Evolutionary conservation across 2,113 vertebrate genomes (phyloP), one percentile per base, ranked within the genome.

Genomic region (Silurus meridionalis): DNA sequence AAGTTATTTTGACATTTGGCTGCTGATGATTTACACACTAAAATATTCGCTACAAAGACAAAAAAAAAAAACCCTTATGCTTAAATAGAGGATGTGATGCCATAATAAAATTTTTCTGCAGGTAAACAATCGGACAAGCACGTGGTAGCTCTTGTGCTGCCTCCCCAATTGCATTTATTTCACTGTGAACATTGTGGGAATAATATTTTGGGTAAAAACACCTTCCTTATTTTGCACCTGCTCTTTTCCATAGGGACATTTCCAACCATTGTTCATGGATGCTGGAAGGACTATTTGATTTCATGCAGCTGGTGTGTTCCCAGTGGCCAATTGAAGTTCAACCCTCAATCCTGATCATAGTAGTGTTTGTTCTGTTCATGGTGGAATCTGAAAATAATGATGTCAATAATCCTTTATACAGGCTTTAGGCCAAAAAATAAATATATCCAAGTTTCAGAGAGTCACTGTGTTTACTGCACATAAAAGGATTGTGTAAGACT

Each of bases 361-460:
- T 14, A 55, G 53, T 61, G 55, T 85, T 64, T 69, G 52, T 60
- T 88, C 63, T 85, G 64, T 52, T 15, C 80, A 60, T 58, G 55
- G 15, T 77, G 69, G 63, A 21, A 83, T 75, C 50, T 77, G 64
- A 69, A 60, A 78, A 78, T 61, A 82, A 61, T 48, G 17, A 23
- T 23, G 52, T 83, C 74, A 80, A 53, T 64, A 83, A 80, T 83
- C 48, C 11, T 86, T 88, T 83, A 52, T 55, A 25, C 58, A 80
- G 8, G 57, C 58, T 50, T 83, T 37, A 46, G 19, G 84, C 4
- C 7, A 55, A 85, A 57, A 10, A 71, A 64, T 37, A 37, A 37
- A 37, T 37, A 37, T 37, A 46, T 74, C 23, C 57, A 63, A 86
- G 55, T 64, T 64, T 66, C 17, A n/a, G 60, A 64, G 14, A 28